Percentiles rank a stretch among this genome's conserved stretches.
These are phyloP conservation scores for Falcunculus frontatus DNA, from an alignment of 2,113 vertebrate species.

Conservation along the genomic window DNA sequence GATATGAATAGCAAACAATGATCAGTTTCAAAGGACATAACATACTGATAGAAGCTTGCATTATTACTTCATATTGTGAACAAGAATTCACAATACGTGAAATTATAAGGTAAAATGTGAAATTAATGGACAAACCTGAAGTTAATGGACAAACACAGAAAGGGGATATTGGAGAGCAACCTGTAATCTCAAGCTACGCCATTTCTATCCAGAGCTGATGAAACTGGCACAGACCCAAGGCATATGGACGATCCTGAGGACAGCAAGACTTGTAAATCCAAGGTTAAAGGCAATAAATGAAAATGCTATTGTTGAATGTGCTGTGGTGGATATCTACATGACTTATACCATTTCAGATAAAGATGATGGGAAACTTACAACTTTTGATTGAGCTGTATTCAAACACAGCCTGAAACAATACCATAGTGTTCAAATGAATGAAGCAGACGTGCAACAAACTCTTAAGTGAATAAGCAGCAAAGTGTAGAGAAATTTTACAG, in stretches of 20 bases:
- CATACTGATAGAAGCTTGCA: background rate
- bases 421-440: background rate
- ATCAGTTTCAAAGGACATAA: background rate
- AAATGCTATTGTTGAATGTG: background rate
- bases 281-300: background rate
- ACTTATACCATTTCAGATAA: background rate
- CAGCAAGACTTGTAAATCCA: background rate
- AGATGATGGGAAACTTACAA: background rate
- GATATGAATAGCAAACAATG: background rate
- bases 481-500: background rate
- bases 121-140: background rate
- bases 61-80: background rate
- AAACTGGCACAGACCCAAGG: background rate
- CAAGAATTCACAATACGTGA: background rate
- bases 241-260: background rate
- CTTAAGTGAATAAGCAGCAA: background rate
- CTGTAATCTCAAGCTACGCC: background rate
- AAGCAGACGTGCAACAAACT: background rate
- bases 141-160: background rate
- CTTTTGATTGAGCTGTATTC: background rate
- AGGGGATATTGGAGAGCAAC: background rate
- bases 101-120: background rate
- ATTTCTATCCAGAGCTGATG: background rate
- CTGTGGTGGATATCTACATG: background rate
- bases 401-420: background rate